Base-by-base conservation (phyloP, 2,113 vertebrate genomes). In the Solenodon paradoxus region DNA sequence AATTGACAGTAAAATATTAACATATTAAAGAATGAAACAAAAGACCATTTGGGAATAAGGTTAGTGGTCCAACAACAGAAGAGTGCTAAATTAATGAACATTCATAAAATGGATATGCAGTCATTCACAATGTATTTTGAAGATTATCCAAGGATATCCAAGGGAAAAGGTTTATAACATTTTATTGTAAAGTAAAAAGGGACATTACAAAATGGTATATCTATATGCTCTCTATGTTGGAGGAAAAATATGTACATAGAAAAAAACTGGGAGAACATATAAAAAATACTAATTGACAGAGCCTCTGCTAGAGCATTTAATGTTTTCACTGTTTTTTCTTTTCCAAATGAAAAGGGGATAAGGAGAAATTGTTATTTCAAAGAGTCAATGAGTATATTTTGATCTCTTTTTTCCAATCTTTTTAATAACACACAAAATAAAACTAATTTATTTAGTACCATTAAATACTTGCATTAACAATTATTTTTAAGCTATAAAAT, bases 401-500 rank as follows among this genome's bases (percentile, higher is more conserved):
- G 53, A 61, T 55, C 28, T 75, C 7, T 82, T n/a, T 71, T 40
- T 53, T 30, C 35, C 55, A n/a, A 72, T 45, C 47, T 55, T 89
- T 94, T 69, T 45, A 74, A 85, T 42, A 77, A 90, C 15, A 89
- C 1, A 42, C 5, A 93, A 94, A 94, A 90, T 26, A 96, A 96
- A 86, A 55, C 4, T 24, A 10, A 92, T 68, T 40, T 45, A 92
- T 59, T 57, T n/a, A 77, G 17, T 71, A 26, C 7, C 10, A 95
- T 74, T 74, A 79, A 88, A 30, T 7, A 68, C 42, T 16, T 42
- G 5, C 6, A 84, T 87, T 93, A 59, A 91, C n/a, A 91, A 64
- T 75, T 59, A 64, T 35, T 91, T 91, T 83, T 69, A 84, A 92
- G 63, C 85, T 96, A 96, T 5, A 82, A 92, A 94, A 51, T 59